phyloP scores from a whole-genome alignment of 2,797 vertebrate genomes.

The Philypnodon macrostomus region DNA sequence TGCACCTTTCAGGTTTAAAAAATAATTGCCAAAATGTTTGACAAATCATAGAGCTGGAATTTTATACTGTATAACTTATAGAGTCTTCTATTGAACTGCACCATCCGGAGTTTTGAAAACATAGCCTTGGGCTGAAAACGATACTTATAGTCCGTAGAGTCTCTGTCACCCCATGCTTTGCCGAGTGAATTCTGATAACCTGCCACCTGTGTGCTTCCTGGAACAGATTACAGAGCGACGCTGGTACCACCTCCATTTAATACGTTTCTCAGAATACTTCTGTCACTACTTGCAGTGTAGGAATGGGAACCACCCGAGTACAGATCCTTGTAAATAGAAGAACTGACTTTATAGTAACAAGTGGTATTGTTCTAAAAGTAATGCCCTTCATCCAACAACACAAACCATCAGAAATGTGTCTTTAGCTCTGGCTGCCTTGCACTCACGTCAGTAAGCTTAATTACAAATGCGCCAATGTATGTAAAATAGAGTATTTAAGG shows the following conservation, averaged over 20 bases:
- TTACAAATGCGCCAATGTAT: neutral
- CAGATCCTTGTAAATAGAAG: no score
- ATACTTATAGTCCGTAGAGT: constrained; percentile 21
- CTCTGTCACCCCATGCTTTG: constrained; percentile 33
- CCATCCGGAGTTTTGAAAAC: constrained; percentile 39
- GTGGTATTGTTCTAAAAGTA: no score
- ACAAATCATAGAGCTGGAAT: no score
- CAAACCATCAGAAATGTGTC: neutral
- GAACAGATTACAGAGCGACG: constrained; percentile 17
- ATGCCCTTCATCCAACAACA: neutral
- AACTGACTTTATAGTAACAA: no score
- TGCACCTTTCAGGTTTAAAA: no score
- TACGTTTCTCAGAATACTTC: constrained; percentile 22
- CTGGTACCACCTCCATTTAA: constrained; percentile 7
- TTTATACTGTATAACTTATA: no score
- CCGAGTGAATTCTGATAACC: constrained; percentile 36
- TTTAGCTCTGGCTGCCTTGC: no score
- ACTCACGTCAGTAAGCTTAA: neutral
- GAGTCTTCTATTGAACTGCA: constrained; percentile 14
- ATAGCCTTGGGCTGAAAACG: constrained; percentile 25
- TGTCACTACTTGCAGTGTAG: constrained; percentile 12
- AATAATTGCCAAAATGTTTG: no score
- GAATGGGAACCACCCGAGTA: no score
- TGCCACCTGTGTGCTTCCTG: constrained; percentile 26
- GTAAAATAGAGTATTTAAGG: no score